Evolutionary conservation across 1,140 invertebrate genomes (phyloP).

Genomic region (Cyclargus thomasi): DNA sequence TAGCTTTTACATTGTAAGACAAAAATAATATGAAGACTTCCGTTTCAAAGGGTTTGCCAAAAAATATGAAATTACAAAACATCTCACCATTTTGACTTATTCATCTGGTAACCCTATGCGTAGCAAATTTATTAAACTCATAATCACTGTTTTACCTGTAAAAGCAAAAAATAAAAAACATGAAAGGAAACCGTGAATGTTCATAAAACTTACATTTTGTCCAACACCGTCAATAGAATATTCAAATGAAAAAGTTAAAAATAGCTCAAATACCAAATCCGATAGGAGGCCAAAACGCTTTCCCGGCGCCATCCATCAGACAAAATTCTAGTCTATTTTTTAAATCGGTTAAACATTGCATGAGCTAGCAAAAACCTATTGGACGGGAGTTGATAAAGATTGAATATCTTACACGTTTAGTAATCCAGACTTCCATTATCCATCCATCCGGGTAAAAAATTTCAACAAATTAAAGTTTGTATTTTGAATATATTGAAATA

Average conservation of each 20-base stretch:
- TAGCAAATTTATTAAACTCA: too few relatives aligned
- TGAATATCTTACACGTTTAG: too few relatives aligned
- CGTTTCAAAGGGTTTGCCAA: too few relatives aligned
- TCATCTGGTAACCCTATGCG: too few relatives aligned
- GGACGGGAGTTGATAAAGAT: slow-evolving; percentile 21
- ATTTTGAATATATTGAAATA: not conserved
- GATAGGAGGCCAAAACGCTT: slow-evolving; percentile 11
- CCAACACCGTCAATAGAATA: slow-evolving; percentile 1
- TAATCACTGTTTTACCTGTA: not conserved
- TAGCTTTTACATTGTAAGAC: too few relatives aligned
- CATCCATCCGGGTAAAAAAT: too few relatives aligned
- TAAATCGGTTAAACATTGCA: slow-evolving; percentile 29
- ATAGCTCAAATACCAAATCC: not conserved
- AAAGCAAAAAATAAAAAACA: not conserved
- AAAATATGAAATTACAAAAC: too few relatives aligned
- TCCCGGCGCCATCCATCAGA: slow-evolving; percentile 26
- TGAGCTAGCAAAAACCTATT: slow-evolving; percentile 25
- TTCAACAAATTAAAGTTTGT: too few relatives aligned
- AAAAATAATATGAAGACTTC: too few relatives aligned
- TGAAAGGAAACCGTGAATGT: not conserved
- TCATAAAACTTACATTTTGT: not conserved
- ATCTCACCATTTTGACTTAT: too few relatives aligned
- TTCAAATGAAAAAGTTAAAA: not conserved
- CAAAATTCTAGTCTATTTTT: slow-evolving; percentile 26
- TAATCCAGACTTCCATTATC: too few relatives aligned